These are phyloP conservation scores for Pampusana beccarii DNA, from an alignment of 2,113 vertebrate genomes.

Conservation along the genomic window DNA sequence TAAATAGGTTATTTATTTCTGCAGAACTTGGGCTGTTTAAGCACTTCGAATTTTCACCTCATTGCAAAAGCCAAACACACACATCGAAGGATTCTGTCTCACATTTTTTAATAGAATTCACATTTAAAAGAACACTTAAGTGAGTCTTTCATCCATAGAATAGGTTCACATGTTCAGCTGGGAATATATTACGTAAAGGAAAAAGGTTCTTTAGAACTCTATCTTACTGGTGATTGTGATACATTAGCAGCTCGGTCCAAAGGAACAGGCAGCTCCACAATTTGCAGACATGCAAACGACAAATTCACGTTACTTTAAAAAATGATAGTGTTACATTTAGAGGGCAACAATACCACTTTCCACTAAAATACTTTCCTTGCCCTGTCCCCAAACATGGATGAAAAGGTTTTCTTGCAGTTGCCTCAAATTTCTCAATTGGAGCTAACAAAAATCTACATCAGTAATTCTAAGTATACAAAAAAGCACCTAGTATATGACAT, in stretches of 20 bases:
- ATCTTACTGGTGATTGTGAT: not conserved
- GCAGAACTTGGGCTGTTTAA: not conserved
- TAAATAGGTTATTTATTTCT: constrained; percentile 28
- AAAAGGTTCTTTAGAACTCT: not conserved
- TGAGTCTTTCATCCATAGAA: not conserved
- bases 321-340: not conserved
- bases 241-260: not conserved
- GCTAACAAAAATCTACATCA: not conserved
- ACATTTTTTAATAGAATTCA: not conserved
- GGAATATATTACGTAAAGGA: not conserved
- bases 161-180: not conserved
- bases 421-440: not conserved
- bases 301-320: not conserved
- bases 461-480: not conserved
- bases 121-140: constrained; percentile 19
- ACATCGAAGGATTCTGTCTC: not conserved
- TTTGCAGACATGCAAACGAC: not conserved
- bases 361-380: not conserved
- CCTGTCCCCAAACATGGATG: not conserved
- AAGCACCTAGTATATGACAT: not conserved
- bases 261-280: not conserved
- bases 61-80: not conserved
- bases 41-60: not conserved
- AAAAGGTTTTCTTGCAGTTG: not conserved
- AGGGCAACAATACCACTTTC: not conserved